A percentile compares a stretch with the other conserved stretches of the same genome.
Evolutionary conservation across 2,797 vertebrate genomes (phyloP).

Genomic region (Ptychadena robeensis): DNA sequence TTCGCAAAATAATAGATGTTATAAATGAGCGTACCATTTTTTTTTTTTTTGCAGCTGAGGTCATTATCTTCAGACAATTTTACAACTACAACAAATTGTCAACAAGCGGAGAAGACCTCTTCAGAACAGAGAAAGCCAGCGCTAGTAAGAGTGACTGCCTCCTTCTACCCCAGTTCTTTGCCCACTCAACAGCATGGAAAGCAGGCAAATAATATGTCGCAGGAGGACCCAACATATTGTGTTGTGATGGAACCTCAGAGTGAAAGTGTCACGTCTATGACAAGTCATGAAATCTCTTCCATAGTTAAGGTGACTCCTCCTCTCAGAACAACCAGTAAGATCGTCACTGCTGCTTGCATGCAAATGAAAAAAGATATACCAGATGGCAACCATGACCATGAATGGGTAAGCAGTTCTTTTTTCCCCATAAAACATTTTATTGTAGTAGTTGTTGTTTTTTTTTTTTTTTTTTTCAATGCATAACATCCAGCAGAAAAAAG

Average conservation of each 20-base stretch:
- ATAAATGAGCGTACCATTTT: no score
- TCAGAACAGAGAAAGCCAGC: conserved; percentile 51
- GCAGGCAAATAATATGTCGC: background rate
- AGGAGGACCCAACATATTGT: conserved; percentile 53
- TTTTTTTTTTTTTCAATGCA: no score
- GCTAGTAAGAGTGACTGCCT: conserved; percentile 55
- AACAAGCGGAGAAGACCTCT: conserved; percentile 12
- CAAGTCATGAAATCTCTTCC: conserved; percentile 46
- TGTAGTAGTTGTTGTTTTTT: no score
- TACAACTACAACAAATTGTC: conserved; percentile 13
- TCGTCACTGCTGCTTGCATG: conserved; percentile 55
- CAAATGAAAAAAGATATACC: conserved; percentile 46
- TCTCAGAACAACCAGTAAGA: conserved; percentile 56
- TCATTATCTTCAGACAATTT: conserved; percentile 34
- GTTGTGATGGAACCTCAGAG: conserved; percentile 55
- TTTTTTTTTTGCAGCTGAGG: conserved; percentile 29
- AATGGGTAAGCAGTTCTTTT: conserved; percentile 30
- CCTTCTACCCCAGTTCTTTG: conserved; percentile 50
- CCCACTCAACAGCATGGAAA: conserved; percentile 45
- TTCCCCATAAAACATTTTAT: no score
- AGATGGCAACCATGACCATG: conserved; percentile 34
- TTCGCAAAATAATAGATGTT: background rate
- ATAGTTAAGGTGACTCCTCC: conserved; percentile 50
- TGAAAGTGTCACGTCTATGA: conserved; percentile 32
- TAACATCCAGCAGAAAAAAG: no score